phyloP scores from a whole-genome alignment of 1,140 invertebrate genomes.

The Caerostris darwini region DNA sequence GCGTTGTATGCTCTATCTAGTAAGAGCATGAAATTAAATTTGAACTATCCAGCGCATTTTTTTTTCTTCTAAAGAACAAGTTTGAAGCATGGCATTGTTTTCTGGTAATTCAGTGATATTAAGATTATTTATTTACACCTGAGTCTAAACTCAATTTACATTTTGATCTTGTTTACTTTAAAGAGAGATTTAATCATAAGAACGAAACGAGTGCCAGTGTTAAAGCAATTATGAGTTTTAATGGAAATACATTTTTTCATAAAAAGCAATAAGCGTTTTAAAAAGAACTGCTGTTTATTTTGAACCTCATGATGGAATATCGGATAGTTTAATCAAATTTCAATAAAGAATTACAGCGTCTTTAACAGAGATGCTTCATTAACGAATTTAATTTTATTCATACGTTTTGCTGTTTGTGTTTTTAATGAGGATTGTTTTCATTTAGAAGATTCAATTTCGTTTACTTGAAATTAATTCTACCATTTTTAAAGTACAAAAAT shows the following conservation, averaged over 20 bases:
- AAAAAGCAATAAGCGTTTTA: not conserved
- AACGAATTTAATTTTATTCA: not conserved
- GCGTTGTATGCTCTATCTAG: not conserved
- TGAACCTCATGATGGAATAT: not conserved
- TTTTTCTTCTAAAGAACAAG: not conserved
- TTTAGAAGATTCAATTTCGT: not conserved
- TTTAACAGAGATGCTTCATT: not conserved
- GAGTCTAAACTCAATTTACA: not conserved
- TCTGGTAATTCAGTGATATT: not conserved
- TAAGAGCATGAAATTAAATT: not conserved
- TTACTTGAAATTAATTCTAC: not conserved
- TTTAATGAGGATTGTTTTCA: not conserved
- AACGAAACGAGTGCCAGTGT: not conserved
- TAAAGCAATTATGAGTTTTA: not conserved
- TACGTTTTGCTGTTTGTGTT: not conserved
- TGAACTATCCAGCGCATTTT: not conserved
- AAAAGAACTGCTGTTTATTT: not conserved
- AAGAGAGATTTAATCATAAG: not conserved
- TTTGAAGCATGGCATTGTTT: not conserved
- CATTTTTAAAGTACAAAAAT: no score
- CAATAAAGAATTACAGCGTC: not conserved
- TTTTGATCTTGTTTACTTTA: not conserved
- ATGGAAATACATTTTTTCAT: not conserved
- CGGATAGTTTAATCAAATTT: not conserved
- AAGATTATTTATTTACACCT: conserved; percentile 14